phyloP scores from a whole-genome alignment of 37 sponge, comb jelly and placozoan species.

The Ephydatia muelleri region DNA sequence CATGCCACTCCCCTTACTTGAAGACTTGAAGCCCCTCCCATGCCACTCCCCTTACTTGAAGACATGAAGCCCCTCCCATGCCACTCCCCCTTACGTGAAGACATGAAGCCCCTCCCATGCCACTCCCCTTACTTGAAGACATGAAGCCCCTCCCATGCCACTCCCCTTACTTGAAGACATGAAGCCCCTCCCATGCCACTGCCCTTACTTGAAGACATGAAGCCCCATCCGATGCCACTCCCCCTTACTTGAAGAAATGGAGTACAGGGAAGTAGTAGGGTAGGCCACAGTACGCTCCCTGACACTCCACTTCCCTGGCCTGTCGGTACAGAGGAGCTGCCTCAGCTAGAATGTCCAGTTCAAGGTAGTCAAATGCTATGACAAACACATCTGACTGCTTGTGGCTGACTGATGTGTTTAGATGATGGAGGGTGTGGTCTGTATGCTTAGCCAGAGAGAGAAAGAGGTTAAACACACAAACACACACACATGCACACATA shows the following conservation, averaged over 20 bases:
- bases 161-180: slow-evolving; percentile 12
- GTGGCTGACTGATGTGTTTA: slow-evolving; percentile 14
- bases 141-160: neutral
- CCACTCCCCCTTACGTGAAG: too few species aligned
- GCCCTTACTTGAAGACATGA: too few species aligned
- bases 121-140: too few species aligned
- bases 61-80: too few species aligned
- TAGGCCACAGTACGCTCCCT: slow-evolving; percentile 41
- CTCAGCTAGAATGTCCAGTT: slow-evolving; percentile 12
- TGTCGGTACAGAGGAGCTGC: slow-evolving; percentile 30
- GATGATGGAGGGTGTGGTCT: slow-evolving; percentile 12
- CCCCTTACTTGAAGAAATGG: slow-evolving; percentile 29
- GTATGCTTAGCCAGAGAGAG: slow-evolving; percentile 27
- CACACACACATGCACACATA: too few species aligned
- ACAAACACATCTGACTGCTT: slow-evolving; percentile 20
- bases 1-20: too few species aligned
- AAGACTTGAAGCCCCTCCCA: too few species aligned
- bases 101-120: too few species aligned
- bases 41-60: too few species aligned
- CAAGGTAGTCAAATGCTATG: slow-evolving; percentile 43
- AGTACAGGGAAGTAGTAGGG: slow-evolving; percentile 51
- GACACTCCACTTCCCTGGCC: slow-evolving; percentile 20
- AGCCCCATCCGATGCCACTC: too few species aligned
- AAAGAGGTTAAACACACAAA: neutral
- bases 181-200: too few species aligned